Conservation (phyloP, 2,113 vertebrate species). For the Rhea pennata region DNA sequence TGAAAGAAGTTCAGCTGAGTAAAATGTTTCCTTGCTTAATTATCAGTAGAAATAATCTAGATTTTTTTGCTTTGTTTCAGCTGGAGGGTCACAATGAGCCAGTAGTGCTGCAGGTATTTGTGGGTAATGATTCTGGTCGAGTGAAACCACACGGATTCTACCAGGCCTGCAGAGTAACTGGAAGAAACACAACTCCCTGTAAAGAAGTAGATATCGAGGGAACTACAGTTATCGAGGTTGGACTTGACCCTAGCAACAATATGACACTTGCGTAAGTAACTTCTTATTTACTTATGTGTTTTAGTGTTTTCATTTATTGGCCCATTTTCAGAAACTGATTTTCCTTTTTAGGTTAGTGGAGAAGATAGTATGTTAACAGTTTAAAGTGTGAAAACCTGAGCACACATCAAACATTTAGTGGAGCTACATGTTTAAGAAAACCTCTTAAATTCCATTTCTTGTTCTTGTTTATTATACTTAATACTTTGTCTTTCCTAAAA, state of each 20-base stretch:
- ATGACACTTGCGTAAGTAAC: conserved; percentile 94
- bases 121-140: conserved; percentile 92
- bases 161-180: conserved; percentile 96
- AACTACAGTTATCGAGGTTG: conserved; percentile 96
- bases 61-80: conserved; percentile 74
- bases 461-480: background rate
- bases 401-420: background rate
- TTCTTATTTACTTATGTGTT: background rate
- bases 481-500: background rate
- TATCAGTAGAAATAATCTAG: background rate
- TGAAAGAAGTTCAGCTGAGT: background rate
- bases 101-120: conserved; percentile 94
- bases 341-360: background rate
- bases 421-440: background rate
- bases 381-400: background rate
- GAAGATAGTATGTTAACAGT: background rate
- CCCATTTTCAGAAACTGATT: background rate
- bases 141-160: conserved; percentile 99
- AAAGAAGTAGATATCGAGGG: conserved; percentile 97
- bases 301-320: rapidly evolving
- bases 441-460: background rate
- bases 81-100: conserved; percentile 95
- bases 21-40: background rate
- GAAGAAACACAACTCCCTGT: conserved; percentile 96
- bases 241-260: conserved; percentile 91